Conservation (phyloP, 1,140 invertebrate species). For the Aphaenogaster rudis region DNA sequence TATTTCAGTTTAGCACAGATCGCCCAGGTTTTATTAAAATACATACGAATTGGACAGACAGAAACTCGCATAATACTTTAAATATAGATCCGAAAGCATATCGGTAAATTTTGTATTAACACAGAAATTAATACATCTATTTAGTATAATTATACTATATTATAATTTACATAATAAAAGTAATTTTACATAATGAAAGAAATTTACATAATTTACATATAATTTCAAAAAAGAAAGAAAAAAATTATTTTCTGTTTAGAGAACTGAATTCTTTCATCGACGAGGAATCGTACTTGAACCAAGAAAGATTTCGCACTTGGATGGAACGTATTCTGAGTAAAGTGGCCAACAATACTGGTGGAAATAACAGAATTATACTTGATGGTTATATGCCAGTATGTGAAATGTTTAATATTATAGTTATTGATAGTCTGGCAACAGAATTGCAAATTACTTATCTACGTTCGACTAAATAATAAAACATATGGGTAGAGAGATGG, state of each 20-base stretch:
- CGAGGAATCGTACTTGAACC: constrained; percentile 82
- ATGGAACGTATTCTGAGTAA: constrained; percentile 83
- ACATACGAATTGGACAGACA: neutral
- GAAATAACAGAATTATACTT: neutral
- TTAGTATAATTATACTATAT: neutral
- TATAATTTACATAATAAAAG: too few species aligned
- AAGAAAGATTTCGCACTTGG: constrained; percentile 85
- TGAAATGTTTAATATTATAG: neutral
- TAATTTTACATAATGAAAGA: too few species aligned
- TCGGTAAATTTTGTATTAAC: constrained; percentile 1
- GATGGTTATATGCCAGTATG: neutral
- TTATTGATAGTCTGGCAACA: neutral
- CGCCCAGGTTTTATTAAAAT: constrained; percentile 21
- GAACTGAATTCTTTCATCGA: constrained; percentile 82
- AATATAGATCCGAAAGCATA: neutral
- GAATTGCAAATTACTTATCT: neutral
- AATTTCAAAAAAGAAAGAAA: neutral
- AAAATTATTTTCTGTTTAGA: constrained; percentile 66
- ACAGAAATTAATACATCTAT: neutral
- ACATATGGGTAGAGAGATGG: too few species aligned
- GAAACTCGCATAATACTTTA: neutral
- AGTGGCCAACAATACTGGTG: constrained; percentile 74
- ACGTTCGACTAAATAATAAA: too few species aligned
- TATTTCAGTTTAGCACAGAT: constrained; percentile 60
- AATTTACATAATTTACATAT: too few species aligned